These are phyloP conservation scores for Coilia nasus DNA, from an alignment of 2,797 vertebrate genomes.

Conservation along the genomic window DNA sequence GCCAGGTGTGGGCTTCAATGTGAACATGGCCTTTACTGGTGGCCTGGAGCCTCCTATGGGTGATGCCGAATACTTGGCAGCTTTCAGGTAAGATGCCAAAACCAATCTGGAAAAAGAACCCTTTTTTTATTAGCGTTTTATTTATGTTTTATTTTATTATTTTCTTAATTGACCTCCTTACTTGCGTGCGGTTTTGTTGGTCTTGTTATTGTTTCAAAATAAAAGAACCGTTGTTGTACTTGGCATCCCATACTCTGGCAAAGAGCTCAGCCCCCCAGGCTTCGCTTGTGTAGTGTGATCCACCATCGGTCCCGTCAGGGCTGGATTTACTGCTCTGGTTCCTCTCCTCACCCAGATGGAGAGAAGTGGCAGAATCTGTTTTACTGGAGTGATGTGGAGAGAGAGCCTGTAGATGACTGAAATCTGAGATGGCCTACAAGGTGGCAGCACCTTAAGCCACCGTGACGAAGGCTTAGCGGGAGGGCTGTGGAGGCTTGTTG, in stretches of 20 bases:
- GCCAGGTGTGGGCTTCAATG: constrained; percentile 89
- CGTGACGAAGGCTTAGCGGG: neutral
- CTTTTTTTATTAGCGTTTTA: neutral
- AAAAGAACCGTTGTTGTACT: no score
- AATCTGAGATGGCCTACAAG: neutral
- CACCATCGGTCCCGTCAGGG: neutral
- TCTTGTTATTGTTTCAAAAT: neutral
- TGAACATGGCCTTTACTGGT: constrained; percentile 96
- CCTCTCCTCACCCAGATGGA: neutral
- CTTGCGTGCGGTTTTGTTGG: neutral
- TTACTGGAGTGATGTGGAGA: neutral
- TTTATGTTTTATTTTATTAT: neutral
- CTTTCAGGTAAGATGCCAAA: constrained; percentile 84
- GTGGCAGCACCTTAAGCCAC: constrained; percentile 15
- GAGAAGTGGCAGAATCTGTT: neutral
- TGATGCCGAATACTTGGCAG: constrained; percentile 90
- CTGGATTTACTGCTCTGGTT: neutral
- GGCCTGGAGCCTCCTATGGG: constrained; percentile 94
- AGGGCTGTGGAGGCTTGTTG: neutral
- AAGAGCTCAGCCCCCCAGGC: neutral
- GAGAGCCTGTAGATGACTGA: neutral
- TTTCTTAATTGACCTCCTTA: no score
- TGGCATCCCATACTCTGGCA: neutral
- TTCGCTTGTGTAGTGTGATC: neutral
- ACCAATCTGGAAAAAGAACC: neutral